A percentile compares a stretch with the other conserved stretches of the same genome.
These are phyloP conservation scores for Rhinolophus sinicus DNA, from an alignment of 2,113 vertebrate genomes.

Conservation along the genomic window DNA sequence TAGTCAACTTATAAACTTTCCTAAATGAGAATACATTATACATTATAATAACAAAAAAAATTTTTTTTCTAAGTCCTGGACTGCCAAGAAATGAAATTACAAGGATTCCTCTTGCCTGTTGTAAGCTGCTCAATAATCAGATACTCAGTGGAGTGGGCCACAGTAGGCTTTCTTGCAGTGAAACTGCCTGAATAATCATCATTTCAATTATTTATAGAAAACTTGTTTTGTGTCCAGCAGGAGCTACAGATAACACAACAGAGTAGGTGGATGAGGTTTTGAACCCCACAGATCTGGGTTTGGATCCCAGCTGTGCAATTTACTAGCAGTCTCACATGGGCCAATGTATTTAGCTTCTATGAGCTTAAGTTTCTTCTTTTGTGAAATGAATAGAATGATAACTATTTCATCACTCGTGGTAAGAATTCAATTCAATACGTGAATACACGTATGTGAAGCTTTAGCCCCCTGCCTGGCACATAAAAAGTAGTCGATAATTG, in stretches of 20 bases:
- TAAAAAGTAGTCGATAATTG: not conserved
- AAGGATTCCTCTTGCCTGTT: not conserved
- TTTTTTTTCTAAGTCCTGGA: not conserved
- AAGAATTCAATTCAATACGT: not conserved
- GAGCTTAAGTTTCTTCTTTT: not conserved
- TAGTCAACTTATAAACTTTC: not conserved
- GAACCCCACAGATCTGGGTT: not conserved
- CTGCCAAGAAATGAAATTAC: conserved; percentile 15
- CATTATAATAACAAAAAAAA: not conserved
- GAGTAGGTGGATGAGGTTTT: not conserved
- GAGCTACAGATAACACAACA: not conserved
- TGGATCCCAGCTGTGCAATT: not conserved
- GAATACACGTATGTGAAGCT: not conserved
- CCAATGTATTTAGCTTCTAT: not conserved
- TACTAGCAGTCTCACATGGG: not conserved
- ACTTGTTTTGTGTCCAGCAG: not conserved
- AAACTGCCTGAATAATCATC: not conserved
- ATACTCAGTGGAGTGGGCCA: not conserved
- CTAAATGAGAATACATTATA: not conserved
- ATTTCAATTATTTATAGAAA: not conserved
- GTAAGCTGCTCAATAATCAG: not conserved
- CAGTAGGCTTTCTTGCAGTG: not conserved
- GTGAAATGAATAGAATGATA: not conserved
- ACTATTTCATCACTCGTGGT: not conserved
- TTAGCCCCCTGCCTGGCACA: not conserved